Evolutionary conservation across 2,113 vertebrate species (phyloP).

Genomic region (Dipodomys ordii): DNA sequence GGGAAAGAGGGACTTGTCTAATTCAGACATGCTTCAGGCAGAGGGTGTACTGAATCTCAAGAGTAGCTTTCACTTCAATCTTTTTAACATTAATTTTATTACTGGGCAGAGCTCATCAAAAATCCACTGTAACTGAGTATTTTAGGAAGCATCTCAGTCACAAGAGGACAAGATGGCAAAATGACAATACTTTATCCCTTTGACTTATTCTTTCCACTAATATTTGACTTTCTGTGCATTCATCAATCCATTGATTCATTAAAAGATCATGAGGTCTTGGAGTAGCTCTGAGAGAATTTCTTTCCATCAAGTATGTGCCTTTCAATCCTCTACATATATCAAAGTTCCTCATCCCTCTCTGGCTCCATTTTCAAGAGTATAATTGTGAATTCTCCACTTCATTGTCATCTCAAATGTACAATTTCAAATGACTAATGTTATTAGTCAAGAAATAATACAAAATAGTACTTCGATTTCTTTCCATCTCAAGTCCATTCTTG

Average conservation of each 20-base stretch:
- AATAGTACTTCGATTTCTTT: neutral
- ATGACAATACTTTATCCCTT: neutral
- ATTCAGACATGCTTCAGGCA: neutral
- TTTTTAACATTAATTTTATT: slow-evolving; percentile 39
- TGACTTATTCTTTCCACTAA: neutral
- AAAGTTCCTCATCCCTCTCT: neutral
- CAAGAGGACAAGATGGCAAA: neutral
- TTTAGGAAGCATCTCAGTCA: slow-evolving; percentile 4
- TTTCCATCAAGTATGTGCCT: neutral
- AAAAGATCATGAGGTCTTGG: neutral
- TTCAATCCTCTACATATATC: neutral
- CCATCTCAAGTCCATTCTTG: neutral
- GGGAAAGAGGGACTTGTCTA: neutral
- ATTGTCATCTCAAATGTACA: neutral
- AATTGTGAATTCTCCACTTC: neutral
- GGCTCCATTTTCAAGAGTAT: neutral
- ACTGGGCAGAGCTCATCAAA: slow-evolving; percentile 29
- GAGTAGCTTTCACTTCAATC: neutral
- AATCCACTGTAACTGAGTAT: neutral
- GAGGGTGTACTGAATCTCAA: neutral
- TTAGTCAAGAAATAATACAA: neutral
- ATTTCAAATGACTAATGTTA: too few relatives aligned
- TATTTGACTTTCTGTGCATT: neutral
- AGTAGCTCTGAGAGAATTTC: neutral
- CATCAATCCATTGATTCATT: neutral